Percentiles rank a stretch among this genome's conserved stretches.
Evolutionary conservation across 92 coral and sea anemone genomes (phyloP).

Genomic region (Metridium senile): DNA sequence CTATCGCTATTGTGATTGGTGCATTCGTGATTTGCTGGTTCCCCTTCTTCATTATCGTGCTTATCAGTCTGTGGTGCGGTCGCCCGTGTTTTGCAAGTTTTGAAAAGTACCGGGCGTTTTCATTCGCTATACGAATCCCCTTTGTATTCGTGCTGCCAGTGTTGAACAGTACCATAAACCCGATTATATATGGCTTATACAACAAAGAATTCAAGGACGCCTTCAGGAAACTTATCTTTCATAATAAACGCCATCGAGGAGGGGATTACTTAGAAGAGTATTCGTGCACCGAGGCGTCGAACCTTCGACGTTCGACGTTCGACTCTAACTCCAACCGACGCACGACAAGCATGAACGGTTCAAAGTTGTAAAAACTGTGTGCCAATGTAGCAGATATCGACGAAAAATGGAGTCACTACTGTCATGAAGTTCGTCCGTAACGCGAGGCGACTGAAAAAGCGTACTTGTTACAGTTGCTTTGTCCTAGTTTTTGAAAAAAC

Average conservation of each 20-base stretch:
- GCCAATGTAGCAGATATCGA: background rate
- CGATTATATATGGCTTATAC: slow-evolving; percentile 89
- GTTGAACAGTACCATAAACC: slow-evolving; percentile 85
- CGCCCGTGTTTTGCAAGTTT: slow-evolving; percentile 37
- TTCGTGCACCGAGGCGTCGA: slow-evolving; percentile 40
- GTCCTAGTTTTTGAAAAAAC: too few relatives aligned
- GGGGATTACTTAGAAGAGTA: slow-evolving; percentile 53
- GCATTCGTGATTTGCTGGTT: slow-evolving; percentile 92
- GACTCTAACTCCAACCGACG: slow-evolving; percentile 31
- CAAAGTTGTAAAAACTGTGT: background rate
- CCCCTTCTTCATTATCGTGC: slow-evolving; percentile 68
- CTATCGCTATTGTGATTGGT: slow-evolving; percentile 91
- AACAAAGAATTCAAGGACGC: slow-evolving; percentile 89
- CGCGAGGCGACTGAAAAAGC: too few relatives aligned
- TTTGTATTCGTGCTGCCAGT: slow-evolving; percentile 80
- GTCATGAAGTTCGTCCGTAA: too few relatives aligned
- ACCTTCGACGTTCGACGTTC: slow-evolving; percentile 7
- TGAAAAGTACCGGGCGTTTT: slow-evolving; percentile 32
- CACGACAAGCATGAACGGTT: slow-evolving; percentile 16
- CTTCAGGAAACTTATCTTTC: slow-evolving; percentile 62
- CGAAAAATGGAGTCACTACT: too few relatives aligned
- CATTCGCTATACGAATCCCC: slow-evolving; percentile 48
- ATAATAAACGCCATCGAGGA: slow-evolving; percentile 1
- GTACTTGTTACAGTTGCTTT: too few relatives aligned
- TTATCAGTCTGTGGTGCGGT: slow-evolving; percentile 72